Base-by-base conservation (phyloP, 2,113 vertebrate genomes). In the Neotragus pygmaeus region DNA sequence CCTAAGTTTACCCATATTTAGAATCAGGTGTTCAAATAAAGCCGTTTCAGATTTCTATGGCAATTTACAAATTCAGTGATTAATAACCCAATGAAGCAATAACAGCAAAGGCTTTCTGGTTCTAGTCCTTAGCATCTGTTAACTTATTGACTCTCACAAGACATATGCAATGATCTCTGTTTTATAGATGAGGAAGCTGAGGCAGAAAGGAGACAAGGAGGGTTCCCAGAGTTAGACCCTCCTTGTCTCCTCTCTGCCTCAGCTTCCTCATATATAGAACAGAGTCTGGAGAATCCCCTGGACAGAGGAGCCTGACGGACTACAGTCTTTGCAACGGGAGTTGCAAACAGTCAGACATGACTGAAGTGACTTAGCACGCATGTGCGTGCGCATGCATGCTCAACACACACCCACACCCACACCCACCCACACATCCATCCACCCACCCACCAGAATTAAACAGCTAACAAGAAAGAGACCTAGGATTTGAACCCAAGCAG, bases 341-440 rank as follows among this genome's bases (percentile, higher is more conserved):
- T 17, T 64, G 62, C 16, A 17, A 7, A 64, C 7, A n/a, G 33
- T n/a, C 62, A 66, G 62, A n/a, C 33, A n/a, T 15, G 60, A 62
- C 33, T 66, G 33, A 66, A 64, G 14, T n/a, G 62, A 64, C 30
- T 64, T 64, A 64, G 30, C n/a, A n/a, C n/a, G n/a, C n/a, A n/a
- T n/a, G n/a, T n/a, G n/a, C n/a, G n/a, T 3, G 12, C 17, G 5
- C 53, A 23, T 2, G 1, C 55, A 55, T 23, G n/a, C n/a, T n/a
- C n/a, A n/a, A 12, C 28, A 58, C 55, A 57, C 55, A 57, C 55
- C 17, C 51, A 53, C 51, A 53, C 51, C 17, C 19, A 55, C 55
- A 55, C 55, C 10, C 57, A 60, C 57, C 28, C 57, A 60, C 25
- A 60, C 51, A 53, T 16, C 17, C 14, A 10, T 13, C 1, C 49